Percentiles rank a stretch among this genome's conserved stretches.
These are phyloP conservation scores for Drosophila pseudoananassae DNA, from an alignment of 1,140 invertebrate species.

Conservation along the genomic window DNA sequence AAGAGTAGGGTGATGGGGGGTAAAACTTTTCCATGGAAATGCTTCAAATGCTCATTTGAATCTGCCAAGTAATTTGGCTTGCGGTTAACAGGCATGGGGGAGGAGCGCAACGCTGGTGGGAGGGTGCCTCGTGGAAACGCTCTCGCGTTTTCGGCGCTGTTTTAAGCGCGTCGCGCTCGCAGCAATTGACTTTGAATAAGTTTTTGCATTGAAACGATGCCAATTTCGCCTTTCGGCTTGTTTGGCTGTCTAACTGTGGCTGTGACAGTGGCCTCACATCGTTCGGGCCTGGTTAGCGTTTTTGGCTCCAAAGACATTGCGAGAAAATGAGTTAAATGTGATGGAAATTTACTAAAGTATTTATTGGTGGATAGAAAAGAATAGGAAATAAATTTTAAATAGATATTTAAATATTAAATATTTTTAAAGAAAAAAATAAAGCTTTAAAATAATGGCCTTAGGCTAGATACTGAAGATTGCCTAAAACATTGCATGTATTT, in stretches of 20 bases:
- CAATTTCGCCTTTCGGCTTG: slow-evolving; percentile 52
- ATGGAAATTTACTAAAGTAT: too few relatives aligned
- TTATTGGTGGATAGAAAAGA: too few relatives aligned
- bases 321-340: neutral
- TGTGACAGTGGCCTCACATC: slow-evolving; percentile 71
- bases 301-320: slow-evolving; percentile 1
- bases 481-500: too few relatives aligned
- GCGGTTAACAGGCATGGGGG: slow-evolving; percentile 16
- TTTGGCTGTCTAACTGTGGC: slow-evolving; percentile 41
- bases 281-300: slow-evolving; percentile 56
- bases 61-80: slow-evolving; percentile 58
- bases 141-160: slow-evolving; percentile 48
- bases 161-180: slow-evolving; percentile 41
- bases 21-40: slow-evolving; percentile 76
- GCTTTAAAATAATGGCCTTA: too few relatives aligned
- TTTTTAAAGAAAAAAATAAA: too few relatives aligned
- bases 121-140: slow-evolving; percentile 9
- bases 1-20: slow-evolving; percentile 6
- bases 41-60: slow-evolving; percentile 79
- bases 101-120: neutral
- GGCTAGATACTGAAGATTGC: too few relatives aligned
- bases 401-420: too few relatives aligned
- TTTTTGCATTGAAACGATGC: slow-evolving; percentile 73
- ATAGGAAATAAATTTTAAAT: too few relatives aligned
- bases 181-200: slow-evolving; percentile 78